These are phyloP conservation scores for Phycodurus eques DNA, from an alignment of 2,113 vertebrate species.

Conservation along the genomic window DNA sequence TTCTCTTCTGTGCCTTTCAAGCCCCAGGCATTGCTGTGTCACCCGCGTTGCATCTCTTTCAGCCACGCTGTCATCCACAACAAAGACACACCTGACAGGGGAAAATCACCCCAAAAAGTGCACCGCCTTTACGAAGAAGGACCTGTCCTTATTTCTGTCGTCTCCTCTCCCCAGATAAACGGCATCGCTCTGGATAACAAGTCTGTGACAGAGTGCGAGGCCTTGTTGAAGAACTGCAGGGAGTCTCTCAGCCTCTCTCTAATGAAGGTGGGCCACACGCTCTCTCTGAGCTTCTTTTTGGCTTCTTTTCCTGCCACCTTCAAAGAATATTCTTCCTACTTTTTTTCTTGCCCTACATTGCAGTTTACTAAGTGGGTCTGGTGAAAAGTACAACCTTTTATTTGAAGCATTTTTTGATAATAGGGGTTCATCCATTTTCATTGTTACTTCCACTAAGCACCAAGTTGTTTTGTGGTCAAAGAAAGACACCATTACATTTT, in stretches of 20 bases:
- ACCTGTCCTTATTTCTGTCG: constrained; percentile 41
- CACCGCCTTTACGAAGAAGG: constrained; percentile 21
- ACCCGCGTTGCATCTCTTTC: constrained; percentile 29
- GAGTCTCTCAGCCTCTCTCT: constrained; percentile 91
- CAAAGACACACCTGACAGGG: neutral
- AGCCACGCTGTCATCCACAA: constrained; percentile 5
- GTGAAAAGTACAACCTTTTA: neutral
- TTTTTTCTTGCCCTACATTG: constrained; percentile 25
- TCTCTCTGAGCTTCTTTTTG: constrained; percentile 14
- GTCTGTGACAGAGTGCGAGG: constrained; percentile 93
- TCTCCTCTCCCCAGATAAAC: constrained; percentile 82
- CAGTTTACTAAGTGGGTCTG: constrained; percentile 9
- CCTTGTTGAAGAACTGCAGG: constrained; percentile 87
- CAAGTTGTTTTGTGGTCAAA: neutral
- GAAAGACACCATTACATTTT: neutral
- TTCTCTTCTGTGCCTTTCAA: neutral
- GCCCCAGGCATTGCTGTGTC: constrained; percentile 16
- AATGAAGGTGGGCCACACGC: constrained; percentile 82
- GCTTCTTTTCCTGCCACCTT: constrained; percentile 12
- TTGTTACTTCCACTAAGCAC: neutral
- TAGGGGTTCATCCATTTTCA: neutral
- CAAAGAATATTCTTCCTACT: constrained; percentile 15
- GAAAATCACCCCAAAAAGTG: constrained; percentile 13
- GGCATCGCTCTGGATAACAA: constrained; percentile 97
- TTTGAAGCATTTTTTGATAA: neutral